Evolutionary conservation across 2,113 vertebrate genomes (phyloP), one percentile per base, ranked within the genome.

Genomic region (Mionectes macconnelli): DNA sequence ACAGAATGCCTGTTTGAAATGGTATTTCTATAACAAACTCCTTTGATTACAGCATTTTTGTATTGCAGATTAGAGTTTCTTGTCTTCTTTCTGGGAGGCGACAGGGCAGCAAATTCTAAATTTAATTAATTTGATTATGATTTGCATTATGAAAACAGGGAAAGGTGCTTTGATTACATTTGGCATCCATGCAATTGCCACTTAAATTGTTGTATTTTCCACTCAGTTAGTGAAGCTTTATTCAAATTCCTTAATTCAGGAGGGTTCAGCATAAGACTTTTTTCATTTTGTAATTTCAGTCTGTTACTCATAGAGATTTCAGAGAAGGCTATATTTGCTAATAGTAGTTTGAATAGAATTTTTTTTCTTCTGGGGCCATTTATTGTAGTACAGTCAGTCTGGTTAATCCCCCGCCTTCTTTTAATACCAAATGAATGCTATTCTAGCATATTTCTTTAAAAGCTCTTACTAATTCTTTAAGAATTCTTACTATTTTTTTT

Each of bases 351-450:
- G 4, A n/a, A 60, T 13, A 47, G 11, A 8, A 45, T 45, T 33
- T 42, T 57, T 73, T 63, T 55, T 15, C 2, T 3, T 3, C 3
- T 14, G 1, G 6, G 5, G 4, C 0, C 60, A 69, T 47, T 33
- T 19, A 37, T 9, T 75, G 9, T 42, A 79, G 22, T n/a, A 45
- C 37, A 69, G 63, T 22, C 22, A 84, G 8, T 31, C 56, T 82
- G 35, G 9, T 56, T 57, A 72, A 57, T 21, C 4, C 6, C 4
- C 8, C 0, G 4, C 1, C 4, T 50, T 59, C 8, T 60, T 77
- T 60, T 52, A 76, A 47, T 49, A 50, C 13, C 27, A 49, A 78
- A 76, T 44, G 3, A 52, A 28, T 30, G 50, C 6, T 57, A 50
- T 59, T 90, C 9, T 79, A 39, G 25, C 30, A 4, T 30, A 67